These are phyloP conservation scores for Capitulum mitella DNA, from an alignment of 2,888 invertebrate genomes.

Conservation along the genomic window DNA sequence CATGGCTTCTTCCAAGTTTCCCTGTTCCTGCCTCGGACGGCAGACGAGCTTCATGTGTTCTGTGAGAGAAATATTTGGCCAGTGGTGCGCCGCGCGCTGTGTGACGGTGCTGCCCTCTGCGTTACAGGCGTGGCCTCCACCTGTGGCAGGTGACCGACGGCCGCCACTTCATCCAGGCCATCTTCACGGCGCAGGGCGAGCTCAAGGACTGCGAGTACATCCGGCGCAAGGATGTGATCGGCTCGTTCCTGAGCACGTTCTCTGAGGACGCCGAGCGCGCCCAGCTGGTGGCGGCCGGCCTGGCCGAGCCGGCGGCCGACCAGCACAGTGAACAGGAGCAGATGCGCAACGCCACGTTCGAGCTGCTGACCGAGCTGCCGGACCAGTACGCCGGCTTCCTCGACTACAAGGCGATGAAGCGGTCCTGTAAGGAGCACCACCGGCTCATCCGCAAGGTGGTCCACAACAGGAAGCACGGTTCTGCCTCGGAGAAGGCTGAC, in stretches of 20 bases:
- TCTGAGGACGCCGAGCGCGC: slow-evolving; percentile 50
- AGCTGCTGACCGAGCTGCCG: slow-evolving; percentile 50
- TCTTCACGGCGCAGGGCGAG: slow-evolving; percentile 53
- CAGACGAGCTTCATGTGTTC: no score
- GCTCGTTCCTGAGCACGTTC: slow-evolving; percentile 55
- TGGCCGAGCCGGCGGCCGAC: slow-evolving; percentile 20
- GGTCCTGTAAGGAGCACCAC: slow-evolving; percentile 50
- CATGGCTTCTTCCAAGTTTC: no score
- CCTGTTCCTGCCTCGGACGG: no score
- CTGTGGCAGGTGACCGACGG: slow-evolving; percentile 63
- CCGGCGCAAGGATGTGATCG: slow-evolving; percentile 49
- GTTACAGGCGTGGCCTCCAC: slow-evolving; percentile 51
- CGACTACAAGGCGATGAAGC: slow-evolving; percentile 53
- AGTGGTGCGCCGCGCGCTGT: no score
- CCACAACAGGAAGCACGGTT: slow-evolving; percentile 40
- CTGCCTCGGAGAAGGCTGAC: slow-evolving; percentile 33
- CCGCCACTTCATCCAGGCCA: slow-evolving; percentile 59
- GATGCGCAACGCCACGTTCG: slow-evolving; percentile 44
- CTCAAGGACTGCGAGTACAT: slow-evolving; percentile 62
- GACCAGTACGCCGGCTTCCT: slow-evolving; percentile 52
- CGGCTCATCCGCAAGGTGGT: slow-evolving; percentile 39
- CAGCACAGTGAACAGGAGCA: not conserved
- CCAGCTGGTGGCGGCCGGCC: slow-evolving; percentile 29
- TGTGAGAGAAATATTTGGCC: no score
- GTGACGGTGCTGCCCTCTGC: no score